Evolutionary conservation across 2,113 vertebrate genomes (phyloP), one percentile per base, ranked within the genome.

Genomic region (Rissa tridactyla): DNA sequence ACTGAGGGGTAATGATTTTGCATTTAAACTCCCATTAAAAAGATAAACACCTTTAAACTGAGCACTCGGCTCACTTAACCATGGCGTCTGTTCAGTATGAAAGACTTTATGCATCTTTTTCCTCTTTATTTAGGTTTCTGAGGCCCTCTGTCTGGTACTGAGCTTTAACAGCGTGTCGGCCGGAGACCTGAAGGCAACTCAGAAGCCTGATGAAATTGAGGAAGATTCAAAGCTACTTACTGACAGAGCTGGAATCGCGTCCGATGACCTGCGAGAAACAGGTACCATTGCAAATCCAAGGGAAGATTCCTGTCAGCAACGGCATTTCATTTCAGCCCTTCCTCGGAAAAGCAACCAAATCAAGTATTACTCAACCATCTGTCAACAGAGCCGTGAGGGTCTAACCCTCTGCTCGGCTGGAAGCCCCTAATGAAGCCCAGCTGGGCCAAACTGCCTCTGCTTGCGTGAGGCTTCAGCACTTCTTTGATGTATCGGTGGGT

Each of bases 251-350:
- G 69, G 90, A 84, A 90, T 85, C 82, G 66, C 46, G 32, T 72
- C n/a, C 30, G n/a, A 49, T 82, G 77, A 72, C 65, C 73, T 79
- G 47, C 17, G 78, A 91, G 91, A 79, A 96, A 69, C n/a, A 49
- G 87, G 86, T 94, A 92, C 44, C 44, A 18, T 38, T 79, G 78
- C 57, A 76, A 96, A 95, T 91, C 76, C 62, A 57, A 82, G 54
- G 72, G 90, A 90, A 69, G 75, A 65, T 73, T 95, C 26, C 87
- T 96, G 93, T 97, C 94, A 95, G 71, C 78, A 93, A 81, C 94
- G 55, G 71, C 82, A 83, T 58, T 58, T 92, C 5, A 34, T 80
- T 95, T 93, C 77, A 90, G 30, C 23, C 52, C 16, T 88, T 85
- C 69, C 87, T 69, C 80, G 69, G n/a, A 89, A 93, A 88, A 88